phyloP scores from a whole-genome alignment of 2,113 vertebrate genomes.

The Corythoichthys haematopterus region DNA sequence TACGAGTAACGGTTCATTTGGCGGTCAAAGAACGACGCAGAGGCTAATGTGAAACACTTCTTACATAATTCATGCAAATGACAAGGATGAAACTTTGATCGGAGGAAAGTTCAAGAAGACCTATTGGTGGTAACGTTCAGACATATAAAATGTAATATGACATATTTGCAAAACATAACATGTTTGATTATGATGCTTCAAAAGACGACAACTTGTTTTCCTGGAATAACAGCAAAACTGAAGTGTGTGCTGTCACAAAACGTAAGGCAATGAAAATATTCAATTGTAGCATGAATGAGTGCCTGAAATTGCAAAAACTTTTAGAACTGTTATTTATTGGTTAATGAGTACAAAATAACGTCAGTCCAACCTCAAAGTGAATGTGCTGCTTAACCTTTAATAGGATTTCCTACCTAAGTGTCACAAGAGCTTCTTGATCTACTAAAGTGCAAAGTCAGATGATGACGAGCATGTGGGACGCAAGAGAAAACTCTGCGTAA shows the following conservation, averaged over 20 bases:
- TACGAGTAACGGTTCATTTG: constrained; percentile 8
- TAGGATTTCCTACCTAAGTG: not conserved
- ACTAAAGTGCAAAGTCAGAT: not conserved
- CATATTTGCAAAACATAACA: not conserved
- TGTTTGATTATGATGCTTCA: not conserved
- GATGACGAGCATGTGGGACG: not conserved
- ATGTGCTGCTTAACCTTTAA: not conserved
- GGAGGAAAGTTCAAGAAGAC: constrained; percentile 1
- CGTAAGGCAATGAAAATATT: not conserved
- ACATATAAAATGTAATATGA: not conserved
- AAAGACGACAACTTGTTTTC: not conserved
- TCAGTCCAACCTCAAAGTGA: not conserved
- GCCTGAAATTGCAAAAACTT: not conserved
- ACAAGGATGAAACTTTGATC: constrained; percentile 1
- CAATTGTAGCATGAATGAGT: not conserved
- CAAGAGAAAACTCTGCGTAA: not conserved
- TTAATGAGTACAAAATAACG: not conserved
- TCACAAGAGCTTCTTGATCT: not conserved
- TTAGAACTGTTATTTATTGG: not conserved
- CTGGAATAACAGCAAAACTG: not conserved
- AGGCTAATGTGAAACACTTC: constrained; percentile 1
- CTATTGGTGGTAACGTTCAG: not conserved
- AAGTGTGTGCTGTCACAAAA: not conserved
- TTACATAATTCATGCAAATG: not conserved
- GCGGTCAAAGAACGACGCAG: not conserved